A percentile compares a stretch with the other conserved stretches of the same genome.
phyloP scores from a whole-genome alignment of 2,888 invertebrate species.

The Leucophenga maculata region DNA sequence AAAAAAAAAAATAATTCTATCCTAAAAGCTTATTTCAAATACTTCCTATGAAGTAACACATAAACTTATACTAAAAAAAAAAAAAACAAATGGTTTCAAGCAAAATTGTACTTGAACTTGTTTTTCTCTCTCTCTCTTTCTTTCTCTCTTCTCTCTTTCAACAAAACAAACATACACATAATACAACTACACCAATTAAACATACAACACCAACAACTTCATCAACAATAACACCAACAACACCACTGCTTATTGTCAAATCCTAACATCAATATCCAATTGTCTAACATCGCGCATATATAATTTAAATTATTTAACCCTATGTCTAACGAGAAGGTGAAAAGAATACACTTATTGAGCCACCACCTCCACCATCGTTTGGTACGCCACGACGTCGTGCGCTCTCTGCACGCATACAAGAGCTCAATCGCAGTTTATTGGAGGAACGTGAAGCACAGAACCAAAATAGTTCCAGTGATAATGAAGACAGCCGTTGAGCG shows the following conservation, averaged over 20 bases:
- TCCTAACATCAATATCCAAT: neutral
- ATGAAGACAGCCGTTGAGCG: conserved; percentile 69
- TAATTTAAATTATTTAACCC: conserved; percentile 2
- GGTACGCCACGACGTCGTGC: conserved; percentile 72
- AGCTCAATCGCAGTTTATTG: conserved; percentile 71
- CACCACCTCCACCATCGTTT: conserved; percentile 74
- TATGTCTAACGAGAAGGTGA: conserved; percentile 79
- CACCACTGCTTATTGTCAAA: conserved; percentile 28
- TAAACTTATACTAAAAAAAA: neutral
- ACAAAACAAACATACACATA: conserved; percentile 39
- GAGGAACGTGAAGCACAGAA: conserved; percentile 70
- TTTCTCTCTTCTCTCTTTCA: conserved; percentile 56
- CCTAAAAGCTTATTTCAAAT: conserved; percentile 39
- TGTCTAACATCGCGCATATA: conserved; percentile 7
- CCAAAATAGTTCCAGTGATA: conserved; percentile 71
- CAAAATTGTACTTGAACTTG: conserved; percentile 47
- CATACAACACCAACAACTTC: conserved; percentile 22
- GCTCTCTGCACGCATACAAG: conserved; percentile 71
- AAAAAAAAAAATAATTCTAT: conserved; percentile 45
- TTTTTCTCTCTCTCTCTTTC: conserved; percentile 66
- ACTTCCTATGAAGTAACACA: neutral
- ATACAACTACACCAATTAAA: conserved; percentile 37
- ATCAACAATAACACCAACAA: conserved; percentile 34
- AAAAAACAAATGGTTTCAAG: conserved; percentile 41
- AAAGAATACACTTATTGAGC: conserved; percentile 86